Conservation (phyloP, 1,140 invertebrate genomes). For the Bombus pascuorum region DNA sequence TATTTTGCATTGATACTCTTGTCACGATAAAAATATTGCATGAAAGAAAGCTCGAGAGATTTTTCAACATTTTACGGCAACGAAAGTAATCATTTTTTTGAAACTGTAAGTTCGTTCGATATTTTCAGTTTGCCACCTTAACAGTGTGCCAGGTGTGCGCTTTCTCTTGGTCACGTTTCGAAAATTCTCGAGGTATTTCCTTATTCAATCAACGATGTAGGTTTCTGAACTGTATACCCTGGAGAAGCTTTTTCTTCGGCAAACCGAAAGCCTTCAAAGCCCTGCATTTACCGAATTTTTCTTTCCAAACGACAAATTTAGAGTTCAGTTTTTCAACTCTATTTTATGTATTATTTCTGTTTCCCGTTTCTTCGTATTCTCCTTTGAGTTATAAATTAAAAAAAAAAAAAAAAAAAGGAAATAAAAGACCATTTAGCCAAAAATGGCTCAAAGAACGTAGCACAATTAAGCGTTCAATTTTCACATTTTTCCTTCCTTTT, state of each 20-base stretch:
- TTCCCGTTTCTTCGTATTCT: too few relatives aligned
- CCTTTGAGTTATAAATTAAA: too few relatives aligned
- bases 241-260: neutral
- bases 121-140: neutral
- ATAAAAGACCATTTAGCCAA: too few relatives aligned
- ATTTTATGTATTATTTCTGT: too few relatives aligned
- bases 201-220: slow-evolving; percentile 1
- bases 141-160: neutral
- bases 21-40: neutral
- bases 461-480: too few relatives aligned
- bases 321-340: neutral
- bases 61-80: neutral
- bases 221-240: neutral
- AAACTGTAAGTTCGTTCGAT: neutral
- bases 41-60: neutral
- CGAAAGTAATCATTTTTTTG: slow-evolving; percentile 1
- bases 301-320: neutral
- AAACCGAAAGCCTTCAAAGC: neutral
- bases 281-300: neutral
- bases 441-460: too few relatives aligned
- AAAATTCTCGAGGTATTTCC: neutral
- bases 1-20: neutral
- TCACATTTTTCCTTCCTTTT: too few relatives aligned
- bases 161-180: neutral
- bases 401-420: too few relatives aligned